Evolutionary conservation across 1,140 invertebrate species (phyloP).

Genomic region (Nephotettix cincticeps): DNA sequence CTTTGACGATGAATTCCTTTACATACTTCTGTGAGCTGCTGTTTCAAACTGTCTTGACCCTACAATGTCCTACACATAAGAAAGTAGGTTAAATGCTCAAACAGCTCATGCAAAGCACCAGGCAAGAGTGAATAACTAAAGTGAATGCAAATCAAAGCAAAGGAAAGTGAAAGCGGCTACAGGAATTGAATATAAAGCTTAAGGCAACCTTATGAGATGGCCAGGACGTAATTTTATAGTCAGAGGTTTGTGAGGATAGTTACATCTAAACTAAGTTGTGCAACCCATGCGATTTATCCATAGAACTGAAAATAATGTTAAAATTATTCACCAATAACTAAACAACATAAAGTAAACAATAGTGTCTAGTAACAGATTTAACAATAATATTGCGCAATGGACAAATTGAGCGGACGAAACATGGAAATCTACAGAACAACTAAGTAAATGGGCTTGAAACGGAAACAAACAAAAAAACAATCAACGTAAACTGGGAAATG

Average conservation of each 20-base stretch:
- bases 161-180: slow-evolving; percentile 23
- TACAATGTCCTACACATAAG: background rate
- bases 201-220: slow-evolving; percentile 29
- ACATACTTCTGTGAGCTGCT: too few relatives aligned
- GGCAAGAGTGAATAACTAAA: slow-evolving; percentile 22
- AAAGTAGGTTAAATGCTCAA: background rate
- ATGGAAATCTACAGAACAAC: slow-evolving; percentile 30
- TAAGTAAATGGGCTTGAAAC: slow-evolving; percentile 13
- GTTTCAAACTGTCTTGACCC: too few relatives aligned
- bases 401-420: slow-evolving; percentile 26
- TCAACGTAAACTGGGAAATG: slow-evolving; percentile 31
- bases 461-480: slow-evolving; percentile 16
- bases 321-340: slow-evolving; percentile 31
- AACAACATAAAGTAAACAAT: slow-evolving; percentile 1
- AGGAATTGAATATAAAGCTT: slow-evolving; percentile 28
- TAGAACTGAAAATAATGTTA: slow-evolving; percentile 15
- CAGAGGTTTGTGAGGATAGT: slow-evolving; percentile 19
- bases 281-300: slow-evolving; percentile 21
- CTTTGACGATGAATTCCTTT: too few relatives aligned
- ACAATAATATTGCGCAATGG: slow-evolving; percentile 24
- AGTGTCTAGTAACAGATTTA: slow-evolving; percentile 5
- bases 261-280: slow-evolving; percentile 25
- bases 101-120: background rate
- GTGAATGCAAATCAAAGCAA: slow-evolving; percentile 29
- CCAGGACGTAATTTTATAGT: slow-evolving; percentile 28